Evolutionary conservation across 1,140 invertebrate genomes (phyloP), one percentile per base, ranked within the genome.

Genomic region (Dreissena polymorpha): DNA sequence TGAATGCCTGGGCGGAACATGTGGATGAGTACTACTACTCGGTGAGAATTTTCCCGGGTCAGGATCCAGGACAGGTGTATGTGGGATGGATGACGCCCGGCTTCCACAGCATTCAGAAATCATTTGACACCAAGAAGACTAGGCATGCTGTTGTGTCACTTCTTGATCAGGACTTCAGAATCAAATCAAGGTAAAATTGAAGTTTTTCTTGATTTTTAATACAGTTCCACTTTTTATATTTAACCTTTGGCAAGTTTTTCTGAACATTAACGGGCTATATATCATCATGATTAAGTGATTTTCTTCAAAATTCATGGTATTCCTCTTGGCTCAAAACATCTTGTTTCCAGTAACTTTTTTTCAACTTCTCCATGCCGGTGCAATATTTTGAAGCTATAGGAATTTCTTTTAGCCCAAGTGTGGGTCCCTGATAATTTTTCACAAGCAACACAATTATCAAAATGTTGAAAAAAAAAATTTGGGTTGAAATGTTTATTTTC

Each of bases 31-130:
- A 99, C 93, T 99, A 98, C 93, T 99, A 99, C 90, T 98, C 97
- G 21, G 94, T 96, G 14, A 92, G 97, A 71, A 97, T 99, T 71
- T 99, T 94, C 86, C 98, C 98, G 57, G 98, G 98, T 71, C 98
- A 99, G 94, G 99, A 99, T 93, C 98, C 98, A 0, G 96, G 97
- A 0, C 97, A 99, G 55, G 88, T 91, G 71, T 99, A 97, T 92
- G 96, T 99, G 6, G 99, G 99, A n/a, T 99, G 99, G 99, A 98
- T 99, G 14, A 99, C 98, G 0, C 98, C 98, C 0, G 97, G 99
- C 89, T 99, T 99, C 92, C 94, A 95, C 91, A 93, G 97, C 51
- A 96, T 97, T 89, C 96, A 96, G n/a, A 96, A 96, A 85, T 95
- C 96, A 79, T 99, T 99, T 93, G 98, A 98, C 90, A 95, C 97